phyloP scores from a whole-genome alignment of 2,113 vertebrate genomes.

The Peucedramus taeniatus region DNA sequence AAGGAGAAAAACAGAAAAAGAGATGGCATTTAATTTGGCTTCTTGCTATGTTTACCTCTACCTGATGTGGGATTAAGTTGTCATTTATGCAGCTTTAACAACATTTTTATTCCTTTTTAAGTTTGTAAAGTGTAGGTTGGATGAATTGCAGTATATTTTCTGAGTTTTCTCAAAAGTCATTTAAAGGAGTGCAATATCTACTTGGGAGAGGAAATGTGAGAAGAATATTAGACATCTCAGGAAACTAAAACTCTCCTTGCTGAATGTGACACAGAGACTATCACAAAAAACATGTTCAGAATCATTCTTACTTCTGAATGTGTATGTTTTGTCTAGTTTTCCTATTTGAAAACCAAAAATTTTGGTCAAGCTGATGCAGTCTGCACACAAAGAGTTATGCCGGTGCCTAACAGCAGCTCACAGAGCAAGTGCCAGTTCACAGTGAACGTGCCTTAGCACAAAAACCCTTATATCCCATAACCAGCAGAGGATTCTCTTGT shows the following conservation, averaged over 20 bases:
- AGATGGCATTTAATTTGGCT: slow-evolving; percentile 1
- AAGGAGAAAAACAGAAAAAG: slow-evolving; percentile 37
- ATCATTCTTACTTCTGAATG: background rate
- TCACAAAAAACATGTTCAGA: background rate
- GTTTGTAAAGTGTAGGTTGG: slow-evolving; percentile 12
- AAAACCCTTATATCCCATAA: background rate
- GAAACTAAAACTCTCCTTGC: background rate
- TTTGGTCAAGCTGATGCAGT: background rate
- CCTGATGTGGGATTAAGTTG: slow-evolving; percentile 52
- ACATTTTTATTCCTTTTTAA: slow-evolving; percentile 52
- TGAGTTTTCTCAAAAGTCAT: background rate
- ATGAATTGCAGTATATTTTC: slow-evolving; percentile 25
- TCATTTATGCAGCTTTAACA: slow-evolving; percentile 38
- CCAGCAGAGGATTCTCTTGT: rapidly evolving
- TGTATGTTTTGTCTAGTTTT: background rate
- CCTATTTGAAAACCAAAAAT: background rate
- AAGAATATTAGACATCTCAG: background rate
- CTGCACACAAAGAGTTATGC: background rate
- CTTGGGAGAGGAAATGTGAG: background rate
- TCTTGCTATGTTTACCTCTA: slow-evolving; percentile 30
- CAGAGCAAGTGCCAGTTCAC: background rate
- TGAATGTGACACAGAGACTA: background rate
- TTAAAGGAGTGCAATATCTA: background rate
- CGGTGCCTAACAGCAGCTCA: background rate
- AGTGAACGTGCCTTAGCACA: background rate